These are phyloP conservation scores for Thripadectes ignobilis DNA, from an alignment of 2,797 vertebrate genomes.

Conservation along the genomic window DNA sequence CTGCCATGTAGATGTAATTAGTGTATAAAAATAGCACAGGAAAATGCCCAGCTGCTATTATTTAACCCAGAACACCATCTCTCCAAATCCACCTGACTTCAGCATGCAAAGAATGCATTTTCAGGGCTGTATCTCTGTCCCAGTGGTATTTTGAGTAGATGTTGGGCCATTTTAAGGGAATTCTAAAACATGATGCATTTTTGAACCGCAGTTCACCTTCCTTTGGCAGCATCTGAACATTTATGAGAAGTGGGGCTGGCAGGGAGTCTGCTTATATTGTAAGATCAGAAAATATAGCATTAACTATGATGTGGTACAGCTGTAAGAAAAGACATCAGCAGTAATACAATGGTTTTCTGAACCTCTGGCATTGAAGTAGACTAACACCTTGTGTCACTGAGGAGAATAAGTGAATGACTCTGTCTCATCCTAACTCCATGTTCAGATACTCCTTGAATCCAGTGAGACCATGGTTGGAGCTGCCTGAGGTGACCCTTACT, in stretches of 20 bases:
- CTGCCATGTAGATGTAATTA: background rate
- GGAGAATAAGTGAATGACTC: background rate
- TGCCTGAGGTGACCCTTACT: background rate
- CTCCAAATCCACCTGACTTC: background rate
- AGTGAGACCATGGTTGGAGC: background rate
- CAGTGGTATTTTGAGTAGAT: background rate
- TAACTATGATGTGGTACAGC: background rate
- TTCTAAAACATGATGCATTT: slow-evolving; percentile 16
- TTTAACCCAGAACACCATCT: background rate
- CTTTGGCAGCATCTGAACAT: slow-evolving; percentile 13
- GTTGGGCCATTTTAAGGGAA: slow-evolving; percentile 39
- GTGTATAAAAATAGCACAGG: background rate
- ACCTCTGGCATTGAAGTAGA: background rate
- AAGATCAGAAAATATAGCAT: background rate
- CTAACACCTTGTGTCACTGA: background rate
- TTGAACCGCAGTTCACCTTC: background rate
- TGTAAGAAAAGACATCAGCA: background rate
- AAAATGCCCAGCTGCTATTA: background rate
- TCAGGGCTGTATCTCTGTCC: background rate
- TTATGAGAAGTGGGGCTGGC: slow-evolving; percentile 8
- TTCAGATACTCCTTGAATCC: background rate
- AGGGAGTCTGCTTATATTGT: background rate
- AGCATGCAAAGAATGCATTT: background rate
- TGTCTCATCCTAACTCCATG: background rate
- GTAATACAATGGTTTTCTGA: background rate